Conservation (phyloP, 2,113 vertebrate genomes). For the Thamnaconus septentrionalis region DNA sequence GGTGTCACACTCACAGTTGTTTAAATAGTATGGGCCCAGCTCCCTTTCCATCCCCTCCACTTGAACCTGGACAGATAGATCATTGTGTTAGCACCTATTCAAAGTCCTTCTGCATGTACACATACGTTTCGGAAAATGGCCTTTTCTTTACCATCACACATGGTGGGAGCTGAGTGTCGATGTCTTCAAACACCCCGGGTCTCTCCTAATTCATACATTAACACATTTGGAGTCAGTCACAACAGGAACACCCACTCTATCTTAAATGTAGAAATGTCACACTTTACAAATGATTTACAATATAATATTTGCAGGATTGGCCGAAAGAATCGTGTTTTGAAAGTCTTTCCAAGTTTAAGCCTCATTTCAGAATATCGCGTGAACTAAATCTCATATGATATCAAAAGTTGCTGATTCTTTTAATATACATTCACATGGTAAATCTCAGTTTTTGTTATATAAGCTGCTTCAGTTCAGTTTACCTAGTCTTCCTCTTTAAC, state of each 20-base stretch:
- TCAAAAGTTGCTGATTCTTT: no score
- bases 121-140: background rate
- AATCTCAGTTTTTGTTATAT: no score
- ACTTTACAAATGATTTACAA: background rate
- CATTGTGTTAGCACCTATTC: background rate
- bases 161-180: slow-evolving; percentile 68
- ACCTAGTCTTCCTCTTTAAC: no score
- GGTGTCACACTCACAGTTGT: slow-evolving; percentile 55
- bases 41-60: slow-evolving; percentile 39
- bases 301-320: no score
- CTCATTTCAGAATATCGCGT: no score
- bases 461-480: no score
- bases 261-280: background rate
- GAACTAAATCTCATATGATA: no score
- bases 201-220: slow-evolving; percentile 34
- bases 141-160: slow-evolving; percentile 83
- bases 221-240: background rate
- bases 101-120: background rate
- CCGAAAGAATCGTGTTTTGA: no score
- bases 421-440: no score
- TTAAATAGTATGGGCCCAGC: slow-evolving; percentile 65
- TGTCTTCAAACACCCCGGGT: slow-evolving; percentile 62
- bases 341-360: no score
- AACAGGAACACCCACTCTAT: background rate
- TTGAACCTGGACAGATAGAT: slow-evolving; percentile 58